These are phyloP conservation scores for Orchestia grillus DNA, from an alignment of 1,140 invertebrate species.

Conservation along the genomic window DNA sequence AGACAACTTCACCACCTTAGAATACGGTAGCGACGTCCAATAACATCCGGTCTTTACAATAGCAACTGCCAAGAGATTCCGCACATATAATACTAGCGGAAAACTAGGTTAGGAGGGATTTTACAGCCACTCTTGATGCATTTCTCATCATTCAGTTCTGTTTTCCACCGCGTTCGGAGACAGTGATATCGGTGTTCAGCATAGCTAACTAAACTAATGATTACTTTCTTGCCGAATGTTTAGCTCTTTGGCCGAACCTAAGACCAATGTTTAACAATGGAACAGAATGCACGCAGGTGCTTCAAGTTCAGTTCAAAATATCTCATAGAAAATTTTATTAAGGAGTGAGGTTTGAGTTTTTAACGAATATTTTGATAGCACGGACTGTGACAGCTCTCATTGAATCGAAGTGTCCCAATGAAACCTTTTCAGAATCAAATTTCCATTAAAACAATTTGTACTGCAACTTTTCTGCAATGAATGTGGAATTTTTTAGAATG, in stretches of 20 bases:
- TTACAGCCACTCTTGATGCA: neutral
- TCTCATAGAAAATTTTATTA: too few relatives aligned
- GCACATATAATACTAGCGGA: neutral
- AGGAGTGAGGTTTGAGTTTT: too few relatives aligned
- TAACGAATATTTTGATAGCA: too few relatives aligned
- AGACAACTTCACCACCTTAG: neutral
- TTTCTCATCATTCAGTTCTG: neutral
- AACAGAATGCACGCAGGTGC: too few relatives aligned
- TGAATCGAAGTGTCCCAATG: too few relatives aligned
- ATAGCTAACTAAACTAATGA: too few relatives aligned
- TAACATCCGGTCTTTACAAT: neutral
- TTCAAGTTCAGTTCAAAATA: too few relatives aligned
- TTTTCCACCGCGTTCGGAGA: neutral
- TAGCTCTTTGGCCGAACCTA: neutral
- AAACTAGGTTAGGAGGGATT: neutral
- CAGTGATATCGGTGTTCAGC: neutral
- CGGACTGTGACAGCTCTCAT: too few relatives aligned
- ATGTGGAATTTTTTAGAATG: too few relatives aligned
- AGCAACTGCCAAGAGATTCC: neutral
- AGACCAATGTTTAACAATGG: neutral
- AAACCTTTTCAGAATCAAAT: too few relatives aligned
- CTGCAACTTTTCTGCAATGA: too few relatives aligned
- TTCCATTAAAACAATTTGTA: too few relatives aligned
- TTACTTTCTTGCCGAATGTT: neutral
- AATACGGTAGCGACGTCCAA: neutral